Conservation (phyloP, 2,888 invertebrate genomes). For the Helobdella robusta region DNA sequence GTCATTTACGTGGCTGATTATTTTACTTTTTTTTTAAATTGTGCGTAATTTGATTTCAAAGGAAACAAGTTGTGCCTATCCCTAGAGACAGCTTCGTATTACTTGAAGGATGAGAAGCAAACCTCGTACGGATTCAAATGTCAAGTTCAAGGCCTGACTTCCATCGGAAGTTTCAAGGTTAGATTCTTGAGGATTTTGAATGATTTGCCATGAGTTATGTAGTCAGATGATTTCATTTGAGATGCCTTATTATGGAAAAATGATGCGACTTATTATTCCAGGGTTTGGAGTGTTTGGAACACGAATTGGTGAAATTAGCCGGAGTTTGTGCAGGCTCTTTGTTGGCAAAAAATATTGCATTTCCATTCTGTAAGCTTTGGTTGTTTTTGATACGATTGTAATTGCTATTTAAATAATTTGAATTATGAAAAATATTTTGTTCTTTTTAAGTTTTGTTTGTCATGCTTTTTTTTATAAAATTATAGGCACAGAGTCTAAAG, state of each 20-base stretch:
- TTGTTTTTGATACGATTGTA: background rate
- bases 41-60: constrained; percentile 36
- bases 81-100: constrained; percentile 87
- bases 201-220: too few relatives aligned
- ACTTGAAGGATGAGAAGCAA: constrained; percentile 76
- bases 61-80: constrained; percentile 91
- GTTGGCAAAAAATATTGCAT: constrained; percentile 68
- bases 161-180: too few relatives aligned
- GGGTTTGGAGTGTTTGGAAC: constrained; percentile 61
- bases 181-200: too few relatives aligned
- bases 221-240: background rate
- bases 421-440: constrained; percentile 5
- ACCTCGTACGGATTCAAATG: constrained; percentile 73
- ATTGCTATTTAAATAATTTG: too few relatives aligned
- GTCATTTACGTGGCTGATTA: background rate
- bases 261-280: constrained; percentile 8
- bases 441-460: constrained; percentile 25
- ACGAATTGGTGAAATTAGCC: constrained; percentile 77
- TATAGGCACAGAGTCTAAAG: constrained; percentile 55
- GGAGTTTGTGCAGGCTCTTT: constrained; percentile 83
- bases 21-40: background rate
- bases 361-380: constrained; percentile 55
- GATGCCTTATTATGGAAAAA: background rate
- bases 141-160: constrained; percentile 66
- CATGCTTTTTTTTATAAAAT: background rate